Base-by-base conservation (phyloP, 53 echinoderm and acorn worm genomes). In the Holothuria scabra region DNA sequence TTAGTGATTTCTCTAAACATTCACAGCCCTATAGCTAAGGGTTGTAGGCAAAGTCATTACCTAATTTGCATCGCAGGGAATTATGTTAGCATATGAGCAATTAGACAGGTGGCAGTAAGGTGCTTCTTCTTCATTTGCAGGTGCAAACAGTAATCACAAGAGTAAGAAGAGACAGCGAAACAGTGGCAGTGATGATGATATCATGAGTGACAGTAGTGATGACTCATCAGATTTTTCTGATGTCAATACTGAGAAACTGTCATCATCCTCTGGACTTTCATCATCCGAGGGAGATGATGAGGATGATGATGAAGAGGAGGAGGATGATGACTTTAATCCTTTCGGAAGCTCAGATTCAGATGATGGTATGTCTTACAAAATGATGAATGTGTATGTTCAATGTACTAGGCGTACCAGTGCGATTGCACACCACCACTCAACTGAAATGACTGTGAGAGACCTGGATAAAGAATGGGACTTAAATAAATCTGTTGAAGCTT, bases 301-400 rank as follows among this genome's bases (percentile, higher is more conserved):
- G 7, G n/a, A n/a, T n/a, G n/a, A n/a, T n/a, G n/a, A 87, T n/a
- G 78, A 78, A 4, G 90, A 93, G 1, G 76, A 87, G 7, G 91
- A 92, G 18, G 88, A 89, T 19, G 99, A 94, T 70, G 99, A 94
- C 60, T 92, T 97, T 93, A 99, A 97, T 80, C 99, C 99, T 13
- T 97, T 99, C 70, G 87, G 75, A 65, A 75, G 91, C 84, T 93
- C 93, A 62, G 90, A 91, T 55, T 89, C 90, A 12, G 95, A 91
- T 87, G 95, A 93, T 87, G 95, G 95, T 95, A 60, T 86, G 87
- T 57, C 20, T n/a, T n/a, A n/a, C n/a, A n/a, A n/a, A n/a, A n/a
- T n/a, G n/a, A n/a, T n/a, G n/a, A n/a, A n/a, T n/a, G n/a, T n/a
- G n/a, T n/a, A n/a, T n/a, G n/a, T n/a, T n/a, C n/a, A n/a, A n/a